Evolutionary conservation across 2,888 invertebrate genomes (phyloP).

Genomic region (Aricia artaxerxes): DNA sequence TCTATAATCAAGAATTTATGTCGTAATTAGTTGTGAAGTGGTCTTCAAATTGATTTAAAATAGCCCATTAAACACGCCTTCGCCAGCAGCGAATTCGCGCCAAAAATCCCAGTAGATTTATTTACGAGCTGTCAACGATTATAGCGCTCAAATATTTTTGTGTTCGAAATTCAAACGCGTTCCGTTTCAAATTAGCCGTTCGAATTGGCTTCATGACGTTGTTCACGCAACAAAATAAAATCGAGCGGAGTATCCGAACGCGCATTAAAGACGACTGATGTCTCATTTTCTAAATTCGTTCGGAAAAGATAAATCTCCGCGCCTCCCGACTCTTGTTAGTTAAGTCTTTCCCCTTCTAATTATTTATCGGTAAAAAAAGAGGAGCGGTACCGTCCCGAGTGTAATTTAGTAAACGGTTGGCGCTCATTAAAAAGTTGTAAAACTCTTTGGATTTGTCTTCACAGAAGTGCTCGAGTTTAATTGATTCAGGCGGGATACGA

Average conservation of each 20-base stretch:
- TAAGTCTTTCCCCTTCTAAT: slow-evolving; percentile 74
- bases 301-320: slow-evolving; percentile 76
- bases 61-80: slow-evolving; percentile 11
- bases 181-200: slow-evolving; percentile 70
- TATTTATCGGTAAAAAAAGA: slow-evolving; percentile 66
- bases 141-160: slow-evolving; percentile 48
- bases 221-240: slow-evolving; percentile 48
- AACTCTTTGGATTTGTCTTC: slow-evolving; percentile 50
- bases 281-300: slow-evolving; percentile 79
- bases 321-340: slow-evolving; percentile 72
- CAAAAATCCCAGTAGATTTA: slow-evolving; percentile 51
- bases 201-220: slow-evolving; percentile 63
- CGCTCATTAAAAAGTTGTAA: slow-evolving; percentile 78
- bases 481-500: not conserved
- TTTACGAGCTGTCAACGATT: slow-evolving; percentile 62
- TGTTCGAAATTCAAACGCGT: slow-evolving; percentile 46
- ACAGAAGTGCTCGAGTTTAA: slow-evolving; percentile 12
- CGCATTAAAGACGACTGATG: slow-evolving; percentile 63
- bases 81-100: slow-evolving; percentile 1
- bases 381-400: slow-evolving; percentile 65
- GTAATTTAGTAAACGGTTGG: slow-evolving; percentile 72
- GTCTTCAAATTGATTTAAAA: slow-evolving; percentile 22
- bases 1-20: not conserved
- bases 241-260: slow-evolving; percentile 46
- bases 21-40: slow-evolving; percentile 9